Evolutionary conservation across 2,113 vertebrate genomes (phyloP), one percentile per base, ranked within the genome.

Genomic region (zebrafish (Danio rerio)): DNA sequence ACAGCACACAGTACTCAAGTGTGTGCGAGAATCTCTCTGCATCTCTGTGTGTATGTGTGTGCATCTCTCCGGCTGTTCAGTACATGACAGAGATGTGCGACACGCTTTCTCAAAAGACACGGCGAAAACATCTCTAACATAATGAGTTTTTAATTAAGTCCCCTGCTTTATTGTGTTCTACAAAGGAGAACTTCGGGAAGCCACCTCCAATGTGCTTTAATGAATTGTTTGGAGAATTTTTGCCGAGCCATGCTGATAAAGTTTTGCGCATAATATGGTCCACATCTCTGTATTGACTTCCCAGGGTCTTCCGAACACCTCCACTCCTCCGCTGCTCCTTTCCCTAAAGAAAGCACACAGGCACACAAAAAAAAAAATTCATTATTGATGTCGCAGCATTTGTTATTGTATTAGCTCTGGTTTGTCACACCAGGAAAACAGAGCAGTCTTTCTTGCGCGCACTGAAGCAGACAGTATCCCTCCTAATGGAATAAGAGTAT

Each of bases 91-190:
- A 62, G 21, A 76, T 21, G 55, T 18, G 52, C 9, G 47, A 56
- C 47, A 52, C 69, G 80, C 49, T 72, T 78, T 81, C 79, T 80
- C 62, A 81, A 89, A 91, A 90, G 81, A 84, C 69, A 53, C 80
- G 53, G 81, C 80, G 47, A 81, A 81, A 88, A 71, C 91, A 91
- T 89, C 87, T 71, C 73, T 61, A 77, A 86, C 85, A 88, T 92
- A 93, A 94, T 93, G 88, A 91, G 87, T 87, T 92, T 93, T 93
- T 91, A 91, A 93, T 93, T 92, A 92, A 92, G 87, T 89, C 83
- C 76, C 82, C 81, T 61, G 84, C 81, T 91, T 91, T 90, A 90
- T 92, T 71, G n/a, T 86, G 86, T 91, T 90, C 90, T 87, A 90
- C 88, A 90, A 85, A 86, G 86, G 81, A 82, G 84, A 62, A 63